phyloP scores from a whole-genome alignment of 2,888 invertebrate species.

The Amiota communis region DNA sequence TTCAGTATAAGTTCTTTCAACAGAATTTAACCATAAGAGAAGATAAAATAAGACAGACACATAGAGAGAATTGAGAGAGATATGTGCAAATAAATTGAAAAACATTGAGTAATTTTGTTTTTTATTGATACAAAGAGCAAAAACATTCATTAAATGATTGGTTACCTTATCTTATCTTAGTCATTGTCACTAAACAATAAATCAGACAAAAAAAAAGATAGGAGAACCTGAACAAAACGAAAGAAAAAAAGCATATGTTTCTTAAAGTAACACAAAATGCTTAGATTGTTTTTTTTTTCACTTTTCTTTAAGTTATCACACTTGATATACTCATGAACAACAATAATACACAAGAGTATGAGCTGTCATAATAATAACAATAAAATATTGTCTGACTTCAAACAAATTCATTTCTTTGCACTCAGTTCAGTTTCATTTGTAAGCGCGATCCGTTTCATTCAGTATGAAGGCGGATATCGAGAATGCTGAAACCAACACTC shows the following conservation, averaged over 20 bases:
- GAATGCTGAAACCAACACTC: slow-evolving; percentile 30
- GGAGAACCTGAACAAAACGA: not conserved
- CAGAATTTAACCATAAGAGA: not conserved
- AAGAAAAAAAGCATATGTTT: not conserved
- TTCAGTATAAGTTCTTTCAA: not conserved
- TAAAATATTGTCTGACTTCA: not conserved
- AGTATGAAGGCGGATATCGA: slow-evolving; percentile 34
- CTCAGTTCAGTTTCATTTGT: slow-evolving; percentile 9
- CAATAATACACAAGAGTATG: not conserved
- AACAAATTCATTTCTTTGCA: not conserved
- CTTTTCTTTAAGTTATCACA: slow-evolving; percentile 2
- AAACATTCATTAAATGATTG: too few relatives aligned
- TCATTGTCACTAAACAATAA: not conserved
- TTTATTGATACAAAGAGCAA: too few relatives aligned
- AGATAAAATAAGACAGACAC: not conserved
- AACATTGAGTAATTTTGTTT: not conserved
- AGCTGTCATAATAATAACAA: not conserved
- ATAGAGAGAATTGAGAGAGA: not conserved
- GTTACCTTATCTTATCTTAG: slow-evolving; percentile 18
- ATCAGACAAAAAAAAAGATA: not conserved
- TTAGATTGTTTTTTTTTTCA: not conserved
- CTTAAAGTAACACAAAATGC: not conserved
- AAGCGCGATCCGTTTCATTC: not conserved
- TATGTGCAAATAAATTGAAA: slow-evolving; percentile 10
- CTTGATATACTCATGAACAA: not conserved